Evolutionary conservation across 2,888 invertebrate species (phyloP).

Genomic region (Eristalis intricaria): DNA sequence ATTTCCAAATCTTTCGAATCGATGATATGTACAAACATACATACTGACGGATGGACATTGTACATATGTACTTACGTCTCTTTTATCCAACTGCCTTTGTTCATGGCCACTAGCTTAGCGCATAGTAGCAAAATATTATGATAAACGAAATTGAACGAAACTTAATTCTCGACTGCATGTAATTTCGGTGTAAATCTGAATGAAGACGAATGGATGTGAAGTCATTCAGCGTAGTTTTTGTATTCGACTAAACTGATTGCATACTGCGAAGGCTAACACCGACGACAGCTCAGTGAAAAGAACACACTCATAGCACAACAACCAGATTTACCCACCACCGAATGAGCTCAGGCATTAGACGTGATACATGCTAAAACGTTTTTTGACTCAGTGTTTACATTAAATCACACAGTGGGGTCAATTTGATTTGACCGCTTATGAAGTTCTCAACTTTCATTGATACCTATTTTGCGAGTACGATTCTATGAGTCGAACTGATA

Average conservation of each 20-base stretch:
- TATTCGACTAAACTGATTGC: constrained; percentile 7
- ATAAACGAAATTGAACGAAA: constrained; percentile 48
- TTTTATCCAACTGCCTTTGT: neutral
- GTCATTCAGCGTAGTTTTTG: neutral
- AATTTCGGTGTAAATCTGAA: constrained; percentile 26
- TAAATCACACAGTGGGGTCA: constrained; percentile 34
- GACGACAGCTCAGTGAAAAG: neutral
- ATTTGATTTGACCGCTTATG: no score
- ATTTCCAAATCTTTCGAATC: constrained; percentile 47
- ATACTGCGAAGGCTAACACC: constrained; percentile 7
- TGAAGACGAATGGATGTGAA: neutral
- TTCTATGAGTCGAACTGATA: no score
- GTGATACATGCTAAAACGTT: constrained; percentile 22
- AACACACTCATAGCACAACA: constrained; percentile 42
- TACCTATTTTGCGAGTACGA: neutral
- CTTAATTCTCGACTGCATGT: constrained; percentile 33
- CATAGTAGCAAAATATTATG: constrained; percentile 46
- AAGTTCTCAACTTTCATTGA: neutral
- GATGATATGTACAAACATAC: neutral
- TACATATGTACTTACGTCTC: neutral
- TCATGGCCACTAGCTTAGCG: neutral
- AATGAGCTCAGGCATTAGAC: constrained; percentile 40
- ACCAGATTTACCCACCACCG: constrained; percentile 51
- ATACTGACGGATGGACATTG: neutral
- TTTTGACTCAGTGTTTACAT: constrained; percentile 43